Evolutionary conservation across 2,888 invertebrate genomes (phyloP), one percentile per base, ranked within the genome.

Genomic region (Himalopsyche kuldschensis): DNA sequence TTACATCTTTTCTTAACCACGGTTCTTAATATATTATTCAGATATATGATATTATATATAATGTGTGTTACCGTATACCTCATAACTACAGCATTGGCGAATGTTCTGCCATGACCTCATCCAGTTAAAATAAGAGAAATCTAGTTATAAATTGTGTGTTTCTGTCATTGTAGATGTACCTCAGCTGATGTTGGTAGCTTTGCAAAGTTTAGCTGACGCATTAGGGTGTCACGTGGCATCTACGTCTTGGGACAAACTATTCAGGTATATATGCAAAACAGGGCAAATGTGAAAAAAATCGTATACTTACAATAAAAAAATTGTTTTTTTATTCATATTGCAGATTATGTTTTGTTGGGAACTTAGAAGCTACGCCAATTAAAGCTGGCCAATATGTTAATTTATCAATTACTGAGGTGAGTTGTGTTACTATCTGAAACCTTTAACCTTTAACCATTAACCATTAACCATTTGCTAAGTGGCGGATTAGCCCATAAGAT

Each of bases 171-270:
- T 87, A 94, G 94, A 94, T 88, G 93, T 95, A 55, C 95, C 96
- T 0, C 93, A 94, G 47, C 92, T 94, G 78, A 93, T 96, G 75
- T 90, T 94, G 85, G 94, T 96, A 1, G 94, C 96, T 0, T 88
- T 96, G 76, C 93, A 95, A 87, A 95, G 94, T 88, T 90, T 97
- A 82, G 95, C 95, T 1, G 96, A 96, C 88, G 95, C 95, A 27
- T 89, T 97, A 78, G 95, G 96, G 3, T 95, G 95, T 82, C 96
- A 96, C 87, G 95, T 96, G 0, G 94, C 95, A 0, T 93, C 94
- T n/a, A 96, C 96, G 10, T 94, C 94, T 15, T 97, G 96, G 96
- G 97, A 97, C 89, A 94, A 94, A 88, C 92, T 90, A 87, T 92
- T 92, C 87, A 91, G 91, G 92, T 92, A 87, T 79, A 78, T 15